A percentile compares a stretch with the other conserved stretches of the same genome.
phyloP scores from a whole-genome alignment of 2,113 vertebrate species.

The Pelodiscus sinensis region DNA sequence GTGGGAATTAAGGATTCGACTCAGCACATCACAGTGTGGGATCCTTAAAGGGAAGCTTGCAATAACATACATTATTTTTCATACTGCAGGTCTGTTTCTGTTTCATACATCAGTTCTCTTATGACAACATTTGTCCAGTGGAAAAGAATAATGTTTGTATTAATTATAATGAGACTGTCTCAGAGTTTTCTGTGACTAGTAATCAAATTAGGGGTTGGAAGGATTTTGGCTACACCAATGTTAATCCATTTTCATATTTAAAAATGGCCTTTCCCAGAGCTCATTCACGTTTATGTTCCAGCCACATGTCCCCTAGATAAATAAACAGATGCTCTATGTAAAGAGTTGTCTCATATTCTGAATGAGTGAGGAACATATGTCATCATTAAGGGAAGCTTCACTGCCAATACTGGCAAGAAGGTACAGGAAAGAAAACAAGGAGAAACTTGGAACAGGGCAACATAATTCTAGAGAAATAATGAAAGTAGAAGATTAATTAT shows the following conservation, averaged over 20 bases:
- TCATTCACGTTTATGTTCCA: conserved; percentile 74
- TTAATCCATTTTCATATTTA: conserved; percentile 67
- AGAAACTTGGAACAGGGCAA: conserved; percentile 64
- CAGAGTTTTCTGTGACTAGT: conserved; percentile 56
- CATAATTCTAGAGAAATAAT: conserved; percentile 67
- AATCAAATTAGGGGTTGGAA: conserved; percentile 42
- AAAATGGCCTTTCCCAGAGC: conserved; percentile 73
- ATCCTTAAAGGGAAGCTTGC: conserved; percentile 44
- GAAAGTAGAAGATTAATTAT: conserved; percentile 61
- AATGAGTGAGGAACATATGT: conserved; percentile 74
- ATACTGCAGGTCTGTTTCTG: conserved; percentile 39
- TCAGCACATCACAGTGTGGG: conserved; percentile 32
- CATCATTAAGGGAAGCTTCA: conserved; percentile 65
- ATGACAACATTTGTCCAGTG: conserved; percentile 39
- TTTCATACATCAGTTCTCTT: conserved; percentile 23
- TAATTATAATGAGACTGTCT: conserved; percentile 38
- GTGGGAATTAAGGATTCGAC: conserved; percentile 54
- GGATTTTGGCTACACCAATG: conserved; percentile 46
- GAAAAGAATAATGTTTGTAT: conserved; percentile 54
- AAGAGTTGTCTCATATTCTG: conserved; percentile 72
- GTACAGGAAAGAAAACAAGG: conserved; percentile 68
- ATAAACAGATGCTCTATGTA: conserved; percentile 74
- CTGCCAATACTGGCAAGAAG: conserved; percentile 61
- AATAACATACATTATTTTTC: conserved; percentile 37
- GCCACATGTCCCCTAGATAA: conserved; percentile 76